Percentiles rank a stretch among this genome's conserved stretches.
Conservation (phyloP, 37 sponge, comb jelly and placozoan species). For the Chondrosia reniformis region DNA sequence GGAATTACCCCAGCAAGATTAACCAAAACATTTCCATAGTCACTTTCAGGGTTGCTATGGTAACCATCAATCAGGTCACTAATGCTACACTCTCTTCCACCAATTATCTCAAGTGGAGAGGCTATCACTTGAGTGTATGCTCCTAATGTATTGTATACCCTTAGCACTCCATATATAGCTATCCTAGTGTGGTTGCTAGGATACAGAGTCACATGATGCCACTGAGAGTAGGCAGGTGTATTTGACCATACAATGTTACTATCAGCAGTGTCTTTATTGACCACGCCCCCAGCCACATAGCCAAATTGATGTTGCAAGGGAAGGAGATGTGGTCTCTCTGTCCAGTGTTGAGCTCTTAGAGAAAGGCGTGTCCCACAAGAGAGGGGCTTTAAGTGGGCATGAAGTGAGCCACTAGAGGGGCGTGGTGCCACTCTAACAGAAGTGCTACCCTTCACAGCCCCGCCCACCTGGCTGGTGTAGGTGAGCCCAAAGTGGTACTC, state of each 20-base stretch:
- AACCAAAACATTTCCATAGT: no score
- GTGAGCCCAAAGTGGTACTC: background rate
- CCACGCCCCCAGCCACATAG: no score
- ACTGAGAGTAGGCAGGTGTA: background rate
- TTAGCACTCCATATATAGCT: conserved; percentile 7
- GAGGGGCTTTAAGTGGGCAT: background rate
- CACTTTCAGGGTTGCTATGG: no score
- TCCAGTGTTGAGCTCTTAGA: conserved; percentile 31
- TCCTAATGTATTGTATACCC: conserved; percentile 37
- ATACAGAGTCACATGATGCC: background rate
- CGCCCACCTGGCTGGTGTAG: background rate
- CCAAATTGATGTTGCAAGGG: conserved; percentile 61
- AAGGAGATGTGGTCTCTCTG: conserved; percentile 26
- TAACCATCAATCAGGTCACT: no score
- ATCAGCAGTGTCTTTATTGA: background rate
- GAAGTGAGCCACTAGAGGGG: background rate
- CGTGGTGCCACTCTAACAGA: background rate
- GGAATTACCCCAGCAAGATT: no score
- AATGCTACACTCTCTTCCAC: no score
- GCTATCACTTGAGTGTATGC: background rate
- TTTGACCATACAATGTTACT: conserved; percentile 26
- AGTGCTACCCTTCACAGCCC: background rate
- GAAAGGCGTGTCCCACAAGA: background rate
- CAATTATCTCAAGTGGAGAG: no score
- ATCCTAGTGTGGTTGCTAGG: background rate